Percentiles rank a stretch among this genome's conserved stretches.
These are phyloP conservation scores for Haliaeetus leucogaster DNA, from an alignment of 2,113 vertebrate genomes.

Conservation along the genomic window DNA sequence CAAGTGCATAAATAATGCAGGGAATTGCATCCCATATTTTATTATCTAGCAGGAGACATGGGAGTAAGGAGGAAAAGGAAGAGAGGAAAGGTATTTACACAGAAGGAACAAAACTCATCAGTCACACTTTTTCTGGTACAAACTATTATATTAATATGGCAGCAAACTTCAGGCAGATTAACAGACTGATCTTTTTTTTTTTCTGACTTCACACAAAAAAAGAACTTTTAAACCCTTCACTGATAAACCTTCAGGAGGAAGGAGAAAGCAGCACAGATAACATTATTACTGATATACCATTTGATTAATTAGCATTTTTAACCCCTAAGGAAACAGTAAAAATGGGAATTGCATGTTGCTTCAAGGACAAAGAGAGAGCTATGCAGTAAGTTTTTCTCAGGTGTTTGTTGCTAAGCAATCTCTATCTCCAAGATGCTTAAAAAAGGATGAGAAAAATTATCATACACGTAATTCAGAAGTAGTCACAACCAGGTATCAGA, in stretches of 20 bases:
- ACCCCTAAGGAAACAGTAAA: not conserved
- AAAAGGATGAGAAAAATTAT: not conserved
- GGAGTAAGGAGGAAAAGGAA: not conserved
- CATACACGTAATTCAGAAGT: not conserved
- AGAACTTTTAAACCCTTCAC: not conserved
- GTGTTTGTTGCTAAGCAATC: not conserved
- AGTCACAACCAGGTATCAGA: not conserved
- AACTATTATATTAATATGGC: not conserved
- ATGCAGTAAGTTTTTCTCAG: not conserved
- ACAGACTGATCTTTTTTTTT: not conserved
- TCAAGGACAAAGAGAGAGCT: not conserved
- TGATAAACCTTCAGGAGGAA: not conserved
- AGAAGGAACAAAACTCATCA: not conserved
- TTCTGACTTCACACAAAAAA: not conserved
- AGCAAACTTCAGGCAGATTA: not conserved
- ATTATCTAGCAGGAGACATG: not conserved
- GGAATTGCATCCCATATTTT: not conserved
- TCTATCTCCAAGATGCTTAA: not conserved
- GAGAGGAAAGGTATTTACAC: not conserved
- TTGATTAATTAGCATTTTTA: not conserved
- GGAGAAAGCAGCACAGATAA: not conserved
- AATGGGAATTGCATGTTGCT: not conserved
- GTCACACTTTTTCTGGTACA: not conserved
- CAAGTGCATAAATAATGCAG: not conserved
- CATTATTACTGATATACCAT: not conserved